phyloP scores from a whole-genome alignment of 2,113 vertebrate genomes.

The Phoxinus phoxinus region DNA sequence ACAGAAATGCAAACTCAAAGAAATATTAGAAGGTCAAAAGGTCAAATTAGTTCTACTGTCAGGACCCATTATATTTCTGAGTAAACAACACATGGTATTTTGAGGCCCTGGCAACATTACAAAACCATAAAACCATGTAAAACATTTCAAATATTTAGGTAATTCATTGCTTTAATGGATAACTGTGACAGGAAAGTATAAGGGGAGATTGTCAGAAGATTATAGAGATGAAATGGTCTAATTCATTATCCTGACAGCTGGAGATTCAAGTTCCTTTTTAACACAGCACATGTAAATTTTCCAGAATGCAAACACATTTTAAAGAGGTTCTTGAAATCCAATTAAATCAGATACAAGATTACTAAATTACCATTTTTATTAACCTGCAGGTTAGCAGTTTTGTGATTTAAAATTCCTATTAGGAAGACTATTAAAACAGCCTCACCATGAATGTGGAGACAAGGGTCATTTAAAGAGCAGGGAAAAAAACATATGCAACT shows the following conservation, averaged over 20 bases:
- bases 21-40: slow-evolving; percentile 4
- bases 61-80: slow-evolving; percentile 10
- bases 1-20: not conserved
- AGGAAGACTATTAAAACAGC: slow-evolving; percentile 70
- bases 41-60: not conserved
- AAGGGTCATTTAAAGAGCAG: slow-evolving; percentile 68
- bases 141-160: slow-evolving; percentile 63
- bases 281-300: slow-evolving; percentile 70
- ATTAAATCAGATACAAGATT: slow-evolving; percentile 76
- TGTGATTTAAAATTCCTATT: slow-evolving; percentile 71
- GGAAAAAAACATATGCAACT: slow-evolving; percentile 66
- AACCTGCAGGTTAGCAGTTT: slow-evolving; percentile 72
- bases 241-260: slow-evolving; percentile 78
- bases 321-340: slow-evolving; percentile 73
- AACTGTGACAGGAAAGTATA: slow-evolving; percentile 66
- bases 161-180: slow-evolving; percentile 69
- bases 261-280: slow-evolving; percentile 74
- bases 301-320: slow-evolving; percentile 72
- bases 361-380: slow-evolving; percentile 75
- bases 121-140: slow-evolving; percentile 33
- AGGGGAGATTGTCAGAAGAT: slow-evolving; percentile 73
- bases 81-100: slow-evolving; percentile 9
- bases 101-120: not conserved
- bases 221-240: slow-evolving; percentile 76
- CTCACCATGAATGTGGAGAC: slow-evolving; percentile 69